Conservation (phyloP, 2,113 vertebrate genomes). For the Misgurnus anguillicaudatus region DNA sequence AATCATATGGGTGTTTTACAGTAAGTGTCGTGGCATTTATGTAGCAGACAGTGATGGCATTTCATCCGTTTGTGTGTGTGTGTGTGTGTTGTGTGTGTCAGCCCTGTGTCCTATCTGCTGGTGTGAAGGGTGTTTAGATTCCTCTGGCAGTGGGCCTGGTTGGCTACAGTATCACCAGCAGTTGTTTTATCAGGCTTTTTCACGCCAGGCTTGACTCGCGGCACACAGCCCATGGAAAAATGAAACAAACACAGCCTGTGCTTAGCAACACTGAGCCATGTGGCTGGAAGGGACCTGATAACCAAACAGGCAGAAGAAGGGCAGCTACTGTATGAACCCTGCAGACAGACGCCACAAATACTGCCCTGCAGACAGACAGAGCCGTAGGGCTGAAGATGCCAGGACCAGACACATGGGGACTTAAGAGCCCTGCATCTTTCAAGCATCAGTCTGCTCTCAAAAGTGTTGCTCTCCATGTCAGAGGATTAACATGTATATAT, state of each 20-base stretch:
- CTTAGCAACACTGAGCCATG: conserved; percentile 69
- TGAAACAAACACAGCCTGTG: conserved; percentile 70
- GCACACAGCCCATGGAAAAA: conserved; percentile 59
- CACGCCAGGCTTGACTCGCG: conserved; percentile 63
- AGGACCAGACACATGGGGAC: background rate
- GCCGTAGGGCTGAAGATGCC: no score
- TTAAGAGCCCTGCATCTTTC: background rate
- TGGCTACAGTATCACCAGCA: conserved; percentile 51
- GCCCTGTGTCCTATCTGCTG: conserved; percentile 39
- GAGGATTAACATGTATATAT: no score
- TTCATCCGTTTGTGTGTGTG: background rate
- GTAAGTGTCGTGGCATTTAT: background rate
- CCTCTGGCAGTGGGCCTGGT: conserved; percentile 56
- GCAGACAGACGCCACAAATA: background rate
- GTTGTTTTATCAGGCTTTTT: conserved; percentile 70
- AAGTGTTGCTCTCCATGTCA: no score
- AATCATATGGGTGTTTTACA: background rate
- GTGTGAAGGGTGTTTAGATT: conserved; percentile 68
- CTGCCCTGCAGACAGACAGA: no score
- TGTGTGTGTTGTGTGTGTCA: background rate
- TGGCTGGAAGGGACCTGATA: conserved; percentile 75
- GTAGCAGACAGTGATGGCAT: conserved; percentile 17
- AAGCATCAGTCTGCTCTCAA: no score
- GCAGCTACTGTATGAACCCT: background rate
- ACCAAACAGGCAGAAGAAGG: conserved; percentile 68